Evolutionary conservation across 2,888 invertebrate genomes (phyloP).

Genomic region (Lithophane socia): DNA sequence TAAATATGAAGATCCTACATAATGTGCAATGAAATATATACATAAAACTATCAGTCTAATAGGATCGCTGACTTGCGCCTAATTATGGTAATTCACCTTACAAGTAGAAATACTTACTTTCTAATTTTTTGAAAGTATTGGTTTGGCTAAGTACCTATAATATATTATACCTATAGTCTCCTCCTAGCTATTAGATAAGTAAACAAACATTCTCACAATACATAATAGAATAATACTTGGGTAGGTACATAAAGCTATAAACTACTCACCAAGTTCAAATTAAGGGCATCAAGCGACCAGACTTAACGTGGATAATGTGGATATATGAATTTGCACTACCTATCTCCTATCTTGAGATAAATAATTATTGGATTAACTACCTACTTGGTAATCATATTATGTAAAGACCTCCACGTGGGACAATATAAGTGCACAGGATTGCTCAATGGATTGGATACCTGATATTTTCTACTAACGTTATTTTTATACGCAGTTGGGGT

Average conservation of each 20-base stretch:
- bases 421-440: not conserved
- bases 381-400: slow-evolving; percentile 31
- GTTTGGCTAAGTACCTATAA: not conserved
- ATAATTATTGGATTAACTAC: slow-evolving; percentile 20
- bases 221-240: not conserved
- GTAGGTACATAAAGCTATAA: not conserved
- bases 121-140: too few species aligned
- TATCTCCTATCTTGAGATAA: slow-evolving; percentile 56
- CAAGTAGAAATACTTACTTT: too few species aligned
- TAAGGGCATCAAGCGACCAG: slow-evolving; percentile 41
- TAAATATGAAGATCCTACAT: not conserved
- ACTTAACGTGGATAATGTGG: slow-evolving; percentile 29
- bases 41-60: not conserved
- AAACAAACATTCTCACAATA: too few species aligned
- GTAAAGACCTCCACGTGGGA: slow-evolving; percentile 9
- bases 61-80: not conserved
- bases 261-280: slow-evolving; percentile 41
- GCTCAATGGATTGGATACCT: not conserved
- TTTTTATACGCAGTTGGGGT: slow-evolving; percentile 20
- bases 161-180: not conserved
- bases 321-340: slow-evolving; percentile 12
- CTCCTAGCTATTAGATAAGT: too few species aligned
- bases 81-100: not conserved
- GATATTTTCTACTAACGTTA: not conserved
- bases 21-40: not conserved